phyloP scores from a whole-genome alignment of 2,113 vertebrate species.

The Mesocricetus auratus region DNA sequence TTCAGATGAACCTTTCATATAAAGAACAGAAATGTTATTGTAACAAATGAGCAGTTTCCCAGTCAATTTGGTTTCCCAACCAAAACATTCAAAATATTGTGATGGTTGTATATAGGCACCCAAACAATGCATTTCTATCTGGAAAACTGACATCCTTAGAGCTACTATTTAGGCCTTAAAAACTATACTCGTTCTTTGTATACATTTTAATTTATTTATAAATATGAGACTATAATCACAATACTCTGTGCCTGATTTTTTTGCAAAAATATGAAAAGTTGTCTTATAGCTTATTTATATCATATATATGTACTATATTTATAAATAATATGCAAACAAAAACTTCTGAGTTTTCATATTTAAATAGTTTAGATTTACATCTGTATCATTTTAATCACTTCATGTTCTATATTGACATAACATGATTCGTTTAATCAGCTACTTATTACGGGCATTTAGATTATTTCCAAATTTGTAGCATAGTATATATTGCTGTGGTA shows the following conservation, averaged over 20 bases:
- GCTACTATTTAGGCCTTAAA: not conserved
- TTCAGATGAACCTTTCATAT: not conserved
- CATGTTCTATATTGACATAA: not conserved
- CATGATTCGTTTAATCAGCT: not conserved
- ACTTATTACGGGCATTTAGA: not conserved
- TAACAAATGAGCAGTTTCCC: not conserved
- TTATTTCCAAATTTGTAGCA: slow-evolving; percentile 1
- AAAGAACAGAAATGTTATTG: not conserved
- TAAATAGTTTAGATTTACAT: not conserved
- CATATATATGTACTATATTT: not conserved
- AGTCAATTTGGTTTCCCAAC: not conserved
- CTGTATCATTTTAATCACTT: not conserved
- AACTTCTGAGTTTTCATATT: slow-evolving; percentile 10
- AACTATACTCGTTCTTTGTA: not conserved
- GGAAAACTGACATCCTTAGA: not conserved
- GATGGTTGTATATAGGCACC: not conserved
- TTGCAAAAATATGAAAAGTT: not conserved
- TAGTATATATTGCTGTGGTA: not conserved
- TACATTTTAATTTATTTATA: not conserved
- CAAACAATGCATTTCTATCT: not conserved
- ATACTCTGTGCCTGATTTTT: not conserved
- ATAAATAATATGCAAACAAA: not conserved
- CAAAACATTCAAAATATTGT: slow-evolving; percentile 1
- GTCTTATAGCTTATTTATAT: not conserved
- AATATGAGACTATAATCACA: not conserved